phyloP scores from a whole-genome alignment of 2,888 invertebrate genomes.

The Heliconius hortense region DNA sequence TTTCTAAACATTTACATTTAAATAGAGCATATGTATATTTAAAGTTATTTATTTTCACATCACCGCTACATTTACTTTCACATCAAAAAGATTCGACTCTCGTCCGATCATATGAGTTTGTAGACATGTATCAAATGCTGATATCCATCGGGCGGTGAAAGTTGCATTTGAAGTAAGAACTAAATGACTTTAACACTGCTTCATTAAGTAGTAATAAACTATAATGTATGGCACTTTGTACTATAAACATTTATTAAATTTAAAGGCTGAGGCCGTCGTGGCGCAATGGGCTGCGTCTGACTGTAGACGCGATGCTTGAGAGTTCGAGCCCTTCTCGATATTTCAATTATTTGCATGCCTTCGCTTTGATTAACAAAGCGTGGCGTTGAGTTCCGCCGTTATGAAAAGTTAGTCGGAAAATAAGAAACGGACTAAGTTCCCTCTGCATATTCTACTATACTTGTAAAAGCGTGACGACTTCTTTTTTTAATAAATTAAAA shows the following conservation, averaged over 20 bases:
- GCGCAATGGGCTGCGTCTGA: no score
- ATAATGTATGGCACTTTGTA: neutral
- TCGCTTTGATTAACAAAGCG: neutral
- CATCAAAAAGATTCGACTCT: constrained; percentile 15
- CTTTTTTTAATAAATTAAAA: no score
- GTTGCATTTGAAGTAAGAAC: constrained; percentile 4
- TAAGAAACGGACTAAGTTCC: neutral
- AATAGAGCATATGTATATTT: neutral
- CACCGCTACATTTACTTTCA: constrained; percentile 20
- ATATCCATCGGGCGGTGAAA: constrained; percentile 1
- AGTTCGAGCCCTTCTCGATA: neutral
- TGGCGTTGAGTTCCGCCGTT: no score
- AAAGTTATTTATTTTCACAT: neutral
- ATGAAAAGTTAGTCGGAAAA: neutral
- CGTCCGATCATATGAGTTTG: constrained; percentile 7
- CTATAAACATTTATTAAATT: neutral
- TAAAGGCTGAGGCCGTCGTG: neutral
- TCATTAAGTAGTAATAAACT: constrained; percentile 14
- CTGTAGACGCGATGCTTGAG: no score
- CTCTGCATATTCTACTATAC: neutral
- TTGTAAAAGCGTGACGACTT: neutral
- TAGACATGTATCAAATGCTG: constrained; percentile 16
- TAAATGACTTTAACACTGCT: neutral
- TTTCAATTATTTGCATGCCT: neutral
- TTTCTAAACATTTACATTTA: constrained; percentile 8